Base-by-base conservation (phyloP, 2,797 vertebrate species). In the Xyrichtys novacula region DNA sequence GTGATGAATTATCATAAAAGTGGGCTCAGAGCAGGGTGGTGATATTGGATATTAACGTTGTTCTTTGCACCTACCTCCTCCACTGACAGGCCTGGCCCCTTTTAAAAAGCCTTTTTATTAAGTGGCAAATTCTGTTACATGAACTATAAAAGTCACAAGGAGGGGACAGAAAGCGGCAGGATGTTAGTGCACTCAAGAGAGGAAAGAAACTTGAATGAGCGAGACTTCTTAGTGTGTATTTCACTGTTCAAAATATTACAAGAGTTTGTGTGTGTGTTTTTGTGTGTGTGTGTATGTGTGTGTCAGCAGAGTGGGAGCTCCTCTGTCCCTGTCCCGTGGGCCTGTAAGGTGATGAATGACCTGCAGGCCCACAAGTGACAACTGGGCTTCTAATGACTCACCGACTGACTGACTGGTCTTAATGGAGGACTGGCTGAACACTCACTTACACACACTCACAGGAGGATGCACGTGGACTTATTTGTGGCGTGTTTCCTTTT, bases 321-420 rank as follows among this genome's bases (percentile, higher is more conserved):
- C 48, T 47, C 62, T 80, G 63, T 83, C 62, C 53, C 66, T 78
- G 58, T 85, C 80, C 62, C 66, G 39, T 74, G 58, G 46, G 76
- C 28, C 78, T 72, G 61, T 76, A 47, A 72, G 59, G 70, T 91
- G 88, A 89, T 89, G 62, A 84, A 90, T 83, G 81, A 85, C 74
- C 81, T 76, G 61, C 34, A 72, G 72, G 59, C 56, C 43, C 40
- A 40, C 64, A 48, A 74, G 73, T 85, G 86, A 89, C 84, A 87
- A 72, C 80, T 58, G 4, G 4, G 71, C 84, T 88, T 57, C 71
- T 87, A 88, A 86, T 86, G 79, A 86, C 80, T 84, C 78, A 76
- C 77, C 76, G 77, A 67, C 52, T 80, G 80, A 71, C 66, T 83
- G 67, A 81, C 71, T 77, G 78, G 71, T 43, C 72, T 63, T 73